Conservation (phyloP, 2,888 invertebrate genomes). For the Chymomyza procnemis region DNA sequence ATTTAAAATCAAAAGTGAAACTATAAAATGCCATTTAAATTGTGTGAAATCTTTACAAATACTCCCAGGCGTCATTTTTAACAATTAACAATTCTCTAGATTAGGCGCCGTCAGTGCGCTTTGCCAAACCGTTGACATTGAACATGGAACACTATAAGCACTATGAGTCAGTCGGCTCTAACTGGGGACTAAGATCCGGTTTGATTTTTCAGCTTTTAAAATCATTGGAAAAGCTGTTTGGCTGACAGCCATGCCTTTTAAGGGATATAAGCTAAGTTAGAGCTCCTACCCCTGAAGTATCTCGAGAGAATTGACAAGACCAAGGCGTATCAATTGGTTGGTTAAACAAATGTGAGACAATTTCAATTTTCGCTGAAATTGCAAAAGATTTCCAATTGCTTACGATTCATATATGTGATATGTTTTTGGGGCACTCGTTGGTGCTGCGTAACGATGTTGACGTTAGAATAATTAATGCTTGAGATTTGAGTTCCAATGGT, state of each 20-base stretch:
- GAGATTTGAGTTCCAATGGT: constrained; percentile 36
- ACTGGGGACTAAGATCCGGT: constrained; percentile 61
- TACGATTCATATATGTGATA: neutral
- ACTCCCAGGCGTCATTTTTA: constrained; percentile 57
- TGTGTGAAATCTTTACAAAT: constrained; percentile 56
- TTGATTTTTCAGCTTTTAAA: constrained; percentile 31
- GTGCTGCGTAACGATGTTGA: constrained; percentile 23
- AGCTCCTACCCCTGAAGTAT: neutral
- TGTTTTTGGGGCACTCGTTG: constrained; percentile 1
- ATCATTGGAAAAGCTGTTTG: constrained; percentile 27
- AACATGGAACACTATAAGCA: neutral
- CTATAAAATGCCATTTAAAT: constrained; percentile 32
- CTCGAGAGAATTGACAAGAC: constrained; percentile 15
- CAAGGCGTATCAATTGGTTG: constrained; percentile 53
- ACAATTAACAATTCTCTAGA: constrained; percentile 68
- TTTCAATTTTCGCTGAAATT: constrained; percentile 48
- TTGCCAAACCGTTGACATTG: constrained; percentile 47
- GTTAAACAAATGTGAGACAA: constrained; percentile 60
- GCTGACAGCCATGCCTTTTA: constrained; percentile 53
- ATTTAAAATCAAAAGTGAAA: constrained; percentile 4
- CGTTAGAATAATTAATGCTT: constrained; percentile 61
- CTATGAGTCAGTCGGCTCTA: constrained; percentile 49
- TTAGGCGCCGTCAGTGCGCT: constrained; percentile 60
- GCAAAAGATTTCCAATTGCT: constrained; percentile 8
- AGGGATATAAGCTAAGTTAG: constrained; percentile 12